Evolutionary conservation across 1,140 invertebrate genomes (phyloP).

Genomic region (Nomia melanderi): DNA sequence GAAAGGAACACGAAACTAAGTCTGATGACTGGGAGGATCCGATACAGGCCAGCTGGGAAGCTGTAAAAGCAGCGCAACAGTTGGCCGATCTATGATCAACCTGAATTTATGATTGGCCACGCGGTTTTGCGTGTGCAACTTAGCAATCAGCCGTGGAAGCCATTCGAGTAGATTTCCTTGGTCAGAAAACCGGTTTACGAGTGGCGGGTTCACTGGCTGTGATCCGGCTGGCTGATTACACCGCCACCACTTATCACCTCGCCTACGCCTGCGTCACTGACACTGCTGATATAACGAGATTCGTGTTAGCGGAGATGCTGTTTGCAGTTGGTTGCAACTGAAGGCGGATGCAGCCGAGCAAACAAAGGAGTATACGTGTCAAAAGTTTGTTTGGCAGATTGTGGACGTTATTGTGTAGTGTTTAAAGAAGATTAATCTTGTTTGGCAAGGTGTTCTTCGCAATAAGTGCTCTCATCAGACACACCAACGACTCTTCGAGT

Average conservation of each 20-base stretch:
- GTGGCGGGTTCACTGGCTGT: neutral
- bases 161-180: conserved; percentile 25
- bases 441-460: too few relatives aligned
- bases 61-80: neutral
- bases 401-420: too few relatives aligned
- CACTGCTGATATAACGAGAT: conserved; percentile 51
- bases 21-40: too few relatives aligned
- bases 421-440: too few relatives aligned
- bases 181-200: conserved; percentile 39
- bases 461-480: too few relatives aligned
- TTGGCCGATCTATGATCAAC: conserved; percentile 30
- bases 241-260: conserved; percentile 51
- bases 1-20: too few relatives aligned
- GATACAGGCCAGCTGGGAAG: too few relatives aligned
- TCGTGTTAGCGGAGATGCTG: conserved; percentile 37
- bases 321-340: neutral
- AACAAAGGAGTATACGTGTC: neutral
- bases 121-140: neutral
- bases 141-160: neutral
- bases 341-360: neutral
- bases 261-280: conserved; percentile 46
- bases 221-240: conserved; percentile 20
- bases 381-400: too few relatives aligned
- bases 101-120: conserved; percentile 10
- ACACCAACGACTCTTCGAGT: too few relatives aligned